Conservation (phyloP, 2,888 invertebrate species). For the Gastrophysa polygoni region DNA sequence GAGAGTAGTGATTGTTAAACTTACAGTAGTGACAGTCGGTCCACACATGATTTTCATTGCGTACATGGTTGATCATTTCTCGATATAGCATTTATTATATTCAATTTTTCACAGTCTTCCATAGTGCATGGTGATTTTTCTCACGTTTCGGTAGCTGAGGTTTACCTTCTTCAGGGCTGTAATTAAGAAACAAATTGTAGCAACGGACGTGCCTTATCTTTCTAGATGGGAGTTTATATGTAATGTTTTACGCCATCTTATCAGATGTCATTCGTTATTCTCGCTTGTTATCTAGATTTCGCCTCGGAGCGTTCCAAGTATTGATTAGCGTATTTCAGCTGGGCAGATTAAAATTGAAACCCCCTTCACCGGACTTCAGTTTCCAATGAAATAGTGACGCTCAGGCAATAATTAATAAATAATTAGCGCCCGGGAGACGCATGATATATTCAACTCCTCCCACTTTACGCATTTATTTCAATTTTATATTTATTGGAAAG, state of each 20-base stretch:
- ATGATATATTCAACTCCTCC: constrained; percentile 49
- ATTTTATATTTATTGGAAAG: constrained; percentile 51
- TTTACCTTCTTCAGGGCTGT: background rate
- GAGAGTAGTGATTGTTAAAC: too few species aligned
- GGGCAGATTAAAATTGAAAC: constrained; percentile 25
- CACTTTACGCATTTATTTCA: constrained; percentile 54
- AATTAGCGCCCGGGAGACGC: constrained; percentile 50
- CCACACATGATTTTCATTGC: too few species aligned
- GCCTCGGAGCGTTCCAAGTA: background rate
- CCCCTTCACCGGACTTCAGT: constrained; percentile 29
- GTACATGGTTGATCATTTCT: too few species aligned
- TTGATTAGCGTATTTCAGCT: constrained; percentile 12
- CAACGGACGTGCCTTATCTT: background rate
- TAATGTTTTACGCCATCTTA: background rate
- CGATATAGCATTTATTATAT: too few species aligned
- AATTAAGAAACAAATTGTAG: background rate
- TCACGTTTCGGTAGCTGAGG: background rate
- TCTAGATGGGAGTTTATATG: background rate
- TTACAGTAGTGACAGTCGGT: too few species aligned
- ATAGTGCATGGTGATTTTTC: background rate
- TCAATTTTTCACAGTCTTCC: too few species aligned
- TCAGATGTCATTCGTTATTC: background rate
- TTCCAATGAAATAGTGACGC: constrained; percentile 34
- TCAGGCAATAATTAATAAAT: constrained; percentile 49
- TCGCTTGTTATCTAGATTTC: background rate